Conservation (phyloP, 2,113 vertebrate species). For the Lepus americanus region DNA sequence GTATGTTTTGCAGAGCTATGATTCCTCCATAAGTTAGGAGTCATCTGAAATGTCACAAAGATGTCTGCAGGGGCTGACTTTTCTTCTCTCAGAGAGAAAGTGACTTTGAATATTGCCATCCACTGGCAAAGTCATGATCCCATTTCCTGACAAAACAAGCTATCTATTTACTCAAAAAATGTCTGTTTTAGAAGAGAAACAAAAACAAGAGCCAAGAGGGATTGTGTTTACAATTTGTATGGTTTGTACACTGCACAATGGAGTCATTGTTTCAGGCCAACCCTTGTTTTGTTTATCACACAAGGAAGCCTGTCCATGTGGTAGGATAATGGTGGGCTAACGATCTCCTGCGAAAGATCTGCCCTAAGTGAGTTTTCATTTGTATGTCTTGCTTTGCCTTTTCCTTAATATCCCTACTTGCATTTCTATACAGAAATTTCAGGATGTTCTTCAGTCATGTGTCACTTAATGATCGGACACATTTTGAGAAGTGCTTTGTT, state of each 20-base stretch:
- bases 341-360: slow-evolving; percentile 65
- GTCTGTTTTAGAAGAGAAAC: slow-evolving; percentile 47
- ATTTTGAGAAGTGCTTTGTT: too few relatives aligned
- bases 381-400: background rate
- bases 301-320: slow-evolving; percentile 40
- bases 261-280: slow-evolving; percentile 60
- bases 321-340: slow-evolving; percentile 31
- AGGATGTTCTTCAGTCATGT: background rate
- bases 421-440: background rate
- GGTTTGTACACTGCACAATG: slow-evolving; percentile 61
- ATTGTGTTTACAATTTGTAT: slow-evolving; percentile 54
- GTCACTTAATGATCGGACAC: too few relatives aligned
- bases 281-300: slow-evolving; percentile 65
- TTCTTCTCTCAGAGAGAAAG: slow-evolving; percentile 59
- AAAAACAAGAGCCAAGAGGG: slow-evolving; percentile 55
- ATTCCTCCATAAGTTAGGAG: slow-evolving; percentile 16
- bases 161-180: slow-evolving; percentile 70
- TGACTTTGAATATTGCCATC: slow-evolving; percentile 62
- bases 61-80: slow-evolving; percentile 13
- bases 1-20: slow-evolving; percentile 37
- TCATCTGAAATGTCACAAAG: background rate
- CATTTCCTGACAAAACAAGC: slow-evolving; percentile 79
- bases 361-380: slow-evolving; percentile 58
- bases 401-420: background rate
- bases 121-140: slow-evolving; percentile 70